Conservation (phyloP, 2,888 invertebrate genomes). For the Aphidoletes aphidimyza region DNA sequence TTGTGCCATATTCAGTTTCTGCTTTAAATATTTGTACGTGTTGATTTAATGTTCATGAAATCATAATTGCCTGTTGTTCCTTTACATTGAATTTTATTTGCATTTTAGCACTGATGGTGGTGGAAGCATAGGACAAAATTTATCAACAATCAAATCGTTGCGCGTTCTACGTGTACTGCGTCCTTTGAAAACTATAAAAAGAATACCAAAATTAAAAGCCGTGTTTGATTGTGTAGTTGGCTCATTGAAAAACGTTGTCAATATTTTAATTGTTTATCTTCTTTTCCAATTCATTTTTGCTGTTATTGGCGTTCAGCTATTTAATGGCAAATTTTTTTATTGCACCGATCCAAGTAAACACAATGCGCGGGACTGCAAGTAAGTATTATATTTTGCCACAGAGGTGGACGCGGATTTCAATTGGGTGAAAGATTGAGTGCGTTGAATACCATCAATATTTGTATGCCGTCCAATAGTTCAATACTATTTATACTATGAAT, state of each 20-base stretch:
- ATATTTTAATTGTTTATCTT: conserved; percentile 99
- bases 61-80: no score
- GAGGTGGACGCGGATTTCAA: no score
- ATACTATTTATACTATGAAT: no score
- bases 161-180: conserved; percentile 98
- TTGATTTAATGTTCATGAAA: background rate
- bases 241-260: conserved; percentile 99
- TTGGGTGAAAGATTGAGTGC: no score
- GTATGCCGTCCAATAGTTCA: no score
- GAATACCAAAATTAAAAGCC: conserved; percentile 99
- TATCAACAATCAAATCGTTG: conserved; percentile 98
- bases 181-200: conserved; percentile 99
- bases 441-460: no score
- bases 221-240: conserved; percentile 99
- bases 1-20: conserved; percentile 97
- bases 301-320: conserved; percentile 99
- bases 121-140: conserved; percentile 54
- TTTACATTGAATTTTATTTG: no score
- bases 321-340: conserved; percentile 99
- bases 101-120: background rate
- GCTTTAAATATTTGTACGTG: conserved; percentile 86
- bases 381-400: conserved; percentile 70
- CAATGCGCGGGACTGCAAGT: conserved; percentile 94
- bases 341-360: conserved; percentile 99
- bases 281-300: conserved; percentile 99